These are phyloP conservation scores for Phaethornis superciliosus DNA, from an alignment of 2,113 vertebrate genomes.

Conservation along the genomic window DNA sequence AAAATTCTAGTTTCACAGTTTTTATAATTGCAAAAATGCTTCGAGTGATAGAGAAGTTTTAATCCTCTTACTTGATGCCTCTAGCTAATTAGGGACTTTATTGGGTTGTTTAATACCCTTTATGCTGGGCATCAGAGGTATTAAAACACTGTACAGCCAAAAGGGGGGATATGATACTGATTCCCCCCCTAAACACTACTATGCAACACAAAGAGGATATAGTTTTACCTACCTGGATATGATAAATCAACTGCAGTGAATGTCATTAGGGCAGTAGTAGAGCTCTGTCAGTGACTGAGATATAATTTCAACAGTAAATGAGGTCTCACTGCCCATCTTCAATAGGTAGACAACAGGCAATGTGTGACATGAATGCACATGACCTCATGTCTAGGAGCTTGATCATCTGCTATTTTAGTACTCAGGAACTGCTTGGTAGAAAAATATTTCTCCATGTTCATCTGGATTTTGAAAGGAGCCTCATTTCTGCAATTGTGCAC, in stretches of 20 bases:
- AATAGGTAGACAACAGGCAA: not conserved
- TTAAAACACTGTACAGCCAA: fast-evolving
- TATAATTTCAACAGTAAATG: not conserved
- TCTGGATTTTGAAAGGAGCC: slow-evolving; percentile 9
- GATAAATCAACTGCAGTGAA: not conserved
- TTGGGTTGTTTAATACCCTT: not conserved
- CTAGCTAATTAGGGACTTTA: not conserved
- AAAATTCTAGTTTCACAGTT: slow-evolving; percentile 12
- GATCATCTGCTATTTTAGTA: slow-evolving; percentile 21
- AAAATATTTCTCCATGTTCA: slow-evolving; percentile 1
- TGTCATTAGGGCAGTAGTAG: not conserved
- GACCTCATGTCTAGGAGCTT: not conserved
- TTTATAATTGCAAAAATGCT: slow-evolving; percentile 4
- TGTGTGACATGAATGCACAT: not conserved
- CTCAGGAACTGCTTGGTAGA: not conserved
- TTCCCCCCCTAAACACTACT: not conserved
- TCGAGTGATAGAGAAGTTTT: not conserved
- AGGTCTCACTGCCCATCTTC: not conserved
- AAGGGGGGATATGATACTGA: not conserved
- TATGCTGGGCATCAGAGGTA: not conserved
- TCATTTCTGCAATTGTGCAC: not conserved
- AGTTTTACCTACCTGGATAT: not conserved
- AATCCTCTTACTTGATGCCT: slow-evolving; percentile 3
- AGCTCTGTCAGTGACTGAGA: not conserved
- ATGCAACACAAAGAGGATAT: not conserved